Evolutionary conservation across 2,113 vertebrate species (phyloP).

Genomic region (Otolemur garnettii): DNA sequence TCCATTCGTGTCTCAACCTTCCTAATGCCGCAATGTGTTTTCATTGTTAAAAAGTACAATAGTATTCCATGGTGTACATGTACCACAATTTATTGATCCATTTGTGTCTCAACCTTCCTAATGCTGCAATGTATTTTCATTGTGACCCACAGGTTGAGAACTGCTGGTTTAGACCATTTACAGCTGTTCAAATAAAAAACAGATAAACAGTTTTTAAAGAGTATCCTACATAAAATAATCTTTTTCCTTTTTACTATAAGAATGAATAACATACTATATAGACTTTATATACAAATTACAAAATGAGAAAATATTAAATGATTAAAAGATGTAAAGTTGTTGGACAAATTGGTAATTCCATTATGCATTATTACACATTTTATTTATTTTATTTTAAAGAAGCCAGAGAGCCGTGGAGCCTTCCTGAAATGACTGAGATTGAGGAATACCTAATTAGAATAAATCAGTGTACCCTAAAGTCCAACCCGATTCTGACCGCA

Average conservation of each 20-base stretch:
- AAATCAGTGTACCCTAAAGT: not conserved
- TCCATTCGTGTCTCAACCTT: too few species aligned
- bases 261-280: not conserved
- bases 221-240: not conserved
- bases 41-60: too few species aligned
- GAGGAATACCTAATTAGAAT: not conserved
- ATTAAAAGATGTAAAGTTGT: not conserved
- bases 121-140: too few species aligned
- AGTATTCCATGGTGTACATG: too few species aligned
- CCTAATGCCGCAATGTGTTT: too few species aligned
- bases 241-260: not conserved
- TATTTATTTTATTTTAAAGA: slow-evolving; percentile 29
- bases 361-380: not conserved
- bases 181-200: not conserved
- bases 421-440: not conserved
- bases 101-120: too few species aligned
- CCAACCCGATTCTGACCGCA: not conserved
- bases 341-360: not conserved
- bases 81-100: too few species aligned
- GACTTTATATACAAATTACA: not conserved
- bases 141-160: too few species aligned
- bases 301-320: not conserved
- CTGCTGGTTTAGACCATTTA: not conserved
- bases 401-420: not conserved
- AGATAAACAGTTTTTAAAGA: not conserved